Conservation (phyloP, 2,113 vertebrate species). For the Macroglossus sobrinus region DNA sequence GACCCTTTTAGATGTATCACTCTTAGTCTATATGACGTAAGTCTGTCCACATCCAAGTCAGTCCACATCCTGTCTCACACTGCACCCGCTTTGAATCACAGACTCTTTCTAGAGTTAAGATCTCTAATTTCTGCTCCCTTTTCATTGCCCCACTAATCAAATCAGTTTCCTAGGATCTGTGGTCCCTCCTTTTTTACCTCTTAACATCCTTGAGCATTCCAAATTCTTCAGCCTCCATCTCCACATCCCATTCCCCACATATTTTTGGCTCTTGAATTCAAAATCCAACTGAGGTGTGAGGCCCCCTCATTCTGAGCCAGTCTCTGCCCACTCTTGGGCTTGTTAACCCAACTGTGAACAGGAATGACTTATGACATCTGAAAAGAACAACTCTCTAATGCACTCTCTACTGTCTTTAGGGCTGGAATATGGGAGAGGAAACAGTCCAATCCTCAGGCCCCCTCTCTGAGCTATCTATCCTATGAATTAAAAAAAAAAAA, state of each 20-base stretch:
- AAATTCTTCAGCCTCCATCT: not conserved
- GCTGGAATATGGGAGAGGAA: not conserved
- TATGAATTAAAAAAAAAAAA: not conserved
- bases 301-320: not conserved
- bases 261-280: slow-evolving; percentile 9
- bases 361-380: not conserved
- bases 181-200: not conserved
- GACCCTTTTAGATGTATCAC: not conserved
- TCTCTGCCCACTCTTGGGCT: not conserved
- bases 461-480: not conserved
- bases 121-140: not conserved
- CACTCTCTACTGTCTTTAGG: too few relatives aligned
- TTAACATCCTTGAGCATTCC: not conserved
- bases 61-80: not conserved
- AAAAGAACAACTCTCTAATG: slow-evolving; percentile 34
- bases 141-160: not conserved
- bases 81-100: not conserved
- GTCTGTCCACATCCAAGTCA: not conserved
- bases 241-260: not conserved
- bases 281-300: not conserved
- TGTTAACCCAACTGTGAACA: not conserved
- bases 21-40: not conserved
- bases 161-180: not conserved
- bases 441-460: not conserved
- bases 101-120: not conserved